Conservation (phyloP, 2,113 vertebrate genomes). For the Myotis brandtii region DNA sequence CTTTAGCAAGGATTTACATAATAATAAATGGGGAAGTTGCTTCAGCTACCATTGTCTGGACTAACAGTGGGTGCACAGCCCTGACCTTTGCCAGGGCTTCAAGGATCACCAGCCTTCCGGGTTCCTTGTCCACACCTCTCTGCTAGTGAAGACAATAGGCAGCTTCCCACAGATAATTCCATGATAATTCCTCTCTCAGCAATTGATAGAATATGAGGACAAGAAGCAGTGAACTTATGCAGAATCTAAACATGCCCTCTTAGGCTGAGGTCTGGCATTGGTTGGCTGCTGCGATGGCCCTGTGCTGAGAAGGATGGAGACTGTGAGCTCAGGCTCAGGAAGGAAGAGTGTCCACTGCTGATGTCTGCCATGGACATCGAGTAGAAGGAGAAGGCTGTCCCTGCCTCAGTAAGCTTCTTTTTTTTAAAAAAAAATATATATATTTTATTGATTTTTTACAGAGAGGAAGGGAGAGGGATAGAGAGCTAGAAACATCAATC, state of each 20-base stretch:
- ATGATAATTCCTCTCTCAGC: neutral
- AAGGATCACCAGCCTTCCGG: no score
- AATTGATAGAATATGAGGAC: neutral
- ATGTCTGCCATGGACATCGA: neutral
- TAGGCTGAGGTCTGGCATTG: neutral
- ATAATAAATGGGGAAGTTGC: no score
- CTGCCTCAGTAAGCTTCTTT: neutral
- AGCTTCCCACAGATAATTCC: neutral
- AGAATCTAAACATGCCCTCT: neutral
- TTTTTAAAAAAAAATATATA: no score
- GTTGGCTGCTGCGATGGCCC: rapidly evolving
- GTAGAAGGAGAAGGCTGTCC: neutral
- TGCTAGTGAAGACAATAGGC: no score
- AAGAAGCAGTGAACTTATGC: neutral
- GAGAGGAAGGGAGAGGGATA: no score
- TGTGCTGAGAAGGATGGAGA: neutral
- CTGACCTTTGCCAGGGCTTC: no score
- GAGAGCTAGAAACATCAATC: no score
- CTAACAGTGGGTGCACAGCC: no score
- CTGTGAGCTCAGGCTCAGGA: neutral
- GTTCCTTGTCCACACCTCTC: no score
- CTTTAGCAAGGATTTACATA: no score
- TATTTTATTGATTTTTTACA: no score
- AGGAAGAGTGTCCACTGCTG: neutral
- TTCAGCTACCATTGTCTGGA: no score